Evolutionary conservation across 2,888 invertebrate genomes (phyloP).

Genomic region (Athalia rosae): DNA sequence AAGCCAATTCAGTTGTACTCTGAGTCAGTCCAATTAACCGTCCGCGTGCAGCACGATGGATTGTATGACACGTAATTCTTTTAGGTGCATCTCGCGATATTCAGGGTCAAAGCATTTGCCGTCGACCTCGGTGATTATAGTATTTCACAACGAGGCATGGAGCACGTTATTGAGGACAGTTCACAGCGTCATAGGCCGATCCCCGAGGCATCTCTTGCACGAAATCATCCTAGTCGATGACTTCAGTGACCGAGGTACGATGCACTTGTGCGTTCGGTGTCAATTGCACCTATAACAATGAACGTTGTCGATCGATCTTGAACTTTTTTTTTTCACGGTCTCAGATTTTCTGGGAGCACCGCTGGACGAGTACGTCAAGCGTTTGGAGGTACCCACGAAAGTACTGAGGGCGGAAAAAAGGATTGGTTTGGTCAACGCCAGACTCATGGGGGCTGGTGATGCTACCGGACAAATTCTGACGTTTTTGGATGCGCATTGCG

Average conservation of each 20-base stretch:
- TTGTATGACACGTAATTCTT: constrained; percentile 10
- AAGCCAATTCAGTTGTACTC: too few relatives aligned
- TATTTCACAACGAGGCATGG: constrained; percentile 99
- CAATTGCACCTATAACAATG: not conserved
- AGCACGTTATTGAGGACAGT: constrained; percentile 96
- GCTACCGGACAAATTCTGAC: constrained; percentile 87
- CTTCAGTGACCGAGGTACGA: constrained; percentile 86
- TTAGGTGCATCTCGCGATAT: constrained; percentile 80
- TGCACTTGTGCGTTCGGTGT: not conserved
- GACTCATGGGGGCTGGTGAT: constrained; percentile 84
- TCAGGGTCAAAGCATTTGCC: constrained; percentile 81
- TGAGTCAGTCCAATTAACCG: constrained; percentile 17
- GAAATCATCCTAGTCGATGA: constrained; percentile 94
- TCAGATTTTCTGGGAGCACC: constrained; percentile 79
- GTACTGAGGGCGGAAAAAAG: constrained; percentile 81
- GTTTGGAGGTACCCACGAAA: constrained; percentile 78
- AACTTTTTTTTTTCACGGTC: not conserved
- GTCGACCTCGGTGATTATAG: constrained; percentile 93
- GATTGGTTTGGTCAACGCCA: constrained; percentile 87
- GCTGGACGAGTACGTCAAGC: constrained; percentile 81
- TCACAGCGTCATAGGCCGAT: constrained; percentile 93
- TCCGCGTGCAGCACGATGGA: not conserved
- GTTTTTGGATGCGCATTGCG: constrained; percentile 96
- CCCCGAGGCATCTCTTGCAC: constrained; percentile 84
- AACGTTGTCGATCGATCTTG: not conserved